phyloP scores from a whole-genome alignment of 1,140 invertebrate genomes.

The Drosophila virilis region DNA sequence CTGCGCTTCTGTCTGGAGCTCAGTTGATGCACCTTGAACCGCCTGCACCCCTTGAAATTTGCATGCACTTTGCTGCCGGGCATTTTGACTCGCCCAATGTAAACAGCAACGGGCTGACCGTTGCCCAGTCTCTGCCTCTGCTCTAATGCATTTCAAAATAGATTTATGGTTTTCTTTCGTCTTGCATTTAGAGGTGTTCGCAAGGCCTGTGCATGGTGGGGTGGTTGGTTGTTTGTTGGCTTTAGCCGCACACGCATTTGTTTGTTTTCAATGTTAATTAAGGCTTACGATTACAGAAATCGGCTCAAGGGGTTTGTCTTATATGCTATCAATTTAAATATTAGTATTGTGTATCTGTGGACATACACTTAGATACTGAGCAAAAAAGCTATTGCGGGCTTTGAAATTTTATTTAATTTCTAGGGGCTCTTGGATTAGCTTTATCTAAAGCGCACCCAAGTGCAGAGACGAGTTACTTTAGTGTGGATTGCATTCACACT shows the following conservation, averaged over 20 bases:
- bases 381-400: not conserved
- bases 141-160: constrained; percentile 80
- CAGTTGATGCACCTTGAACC: constrained; percentile 11
- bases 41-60: constrained; percentile 1
- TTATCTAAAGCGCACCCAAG: too few relatives aligned
- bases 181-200: constrained; percentile 34
- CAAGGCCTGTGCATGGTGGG: constrained; percentile 22
- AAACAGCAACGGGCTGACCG: constrained; percentile 22
- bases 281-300: constrained; percentile 67
- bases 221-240: constrained; percentile 37
- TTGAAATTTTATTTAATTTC: too few relatives aligned
- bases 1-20: constrained; percentile 11
- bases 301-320: constrained; percentile 17
- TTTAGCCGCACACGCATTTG: constrained; percentile 43
- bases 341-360: not conserved
- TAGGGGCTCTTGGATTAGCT: too few relatives aligned
- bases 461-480: too few relatives aligned
- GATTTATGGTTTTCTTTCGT: constrained; percentile 81
- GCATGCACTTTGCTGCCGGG: constrained; percentile 58
- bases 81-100: constrained; percentile 41
- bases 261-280: constrained; percentile 83
- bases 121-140: constrained; percentile 6
- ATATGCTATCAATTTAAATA: constrained; percentile 5
- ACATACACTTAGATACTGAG: too few relatives aligned
- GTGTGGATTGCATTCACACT: too few relatives aligned